These are phyloP conservation scores for Microchrysa polita DNA, from an alignment of 2,888 invertebrate species.

Conservation along the genomic window DNA sequence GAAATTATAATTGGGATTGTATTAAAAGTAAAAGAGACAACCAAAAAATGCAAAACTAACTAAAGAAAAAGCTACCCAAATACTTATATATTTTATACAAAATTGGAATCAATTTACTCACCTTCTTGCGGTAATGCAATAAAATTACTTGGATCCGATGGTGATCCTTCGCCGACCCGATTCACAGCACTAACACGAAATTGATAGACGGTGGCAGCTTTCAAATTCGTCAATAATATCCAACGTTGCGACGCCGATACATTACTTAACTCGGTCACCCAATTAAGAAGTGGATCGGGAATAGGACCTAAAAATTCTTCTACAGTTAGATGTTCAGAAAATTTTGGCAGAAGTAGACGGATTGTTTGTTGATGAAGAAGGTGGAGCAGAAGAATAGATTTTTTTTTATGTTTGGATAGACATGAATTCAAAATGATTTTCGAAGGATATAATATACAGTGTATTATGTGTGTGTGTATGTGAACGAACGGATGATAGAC, in stretches of 20 bases:
- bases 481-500: slow-evolving; percentile 2
- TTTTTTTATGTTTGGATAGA: slow-evolving; percentile 49
- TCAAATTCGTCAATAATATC: slow-evolving; percentile 83
- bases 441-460: slow-evolving; percentile 41
- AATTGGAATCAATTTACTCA: slow-evolving; percentile 65
- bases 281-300: slow-evolving; percentile 85
- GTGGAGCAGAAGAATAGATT: slow-evolving; percentile 48
- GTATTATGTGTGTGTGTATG: slow-evolving; percentile 15
- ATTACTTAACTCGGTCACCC: slow-evolving; percentile 88
- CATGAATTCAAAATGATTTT: slow-evolving; percentile 32
- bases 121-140: slow-evolving; percentile 96
- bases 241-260: slow-evolving; percentile 82
- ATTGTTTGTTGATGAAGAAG: slow-evolving; percentile 31
- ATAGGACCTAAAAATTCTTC: slow-evolving; percentile 78
- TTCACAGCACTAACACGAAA: slow-evolving; percentile 98
- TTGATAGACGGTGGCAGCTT: slow-evolving; percentile 95
- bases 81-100: neutral
- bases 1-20: too few species aligned
- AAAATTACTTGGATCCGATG: slow-evolving; percentile 88
- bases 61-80: neutral
- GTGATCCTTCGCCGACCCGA: slow-evolving; percentile 92
- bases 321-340: slow-evolving; percentile 55
- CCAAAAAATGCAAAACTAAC: neutral
- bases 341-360: slow-evolving; percentile 14
- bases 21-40: too few species aligned